These are phyloP conservation scores for Montipora sp. DNA, from an alignment of 64 coral and sea anemone genomes.

Conservation along the genomic window DNA sequence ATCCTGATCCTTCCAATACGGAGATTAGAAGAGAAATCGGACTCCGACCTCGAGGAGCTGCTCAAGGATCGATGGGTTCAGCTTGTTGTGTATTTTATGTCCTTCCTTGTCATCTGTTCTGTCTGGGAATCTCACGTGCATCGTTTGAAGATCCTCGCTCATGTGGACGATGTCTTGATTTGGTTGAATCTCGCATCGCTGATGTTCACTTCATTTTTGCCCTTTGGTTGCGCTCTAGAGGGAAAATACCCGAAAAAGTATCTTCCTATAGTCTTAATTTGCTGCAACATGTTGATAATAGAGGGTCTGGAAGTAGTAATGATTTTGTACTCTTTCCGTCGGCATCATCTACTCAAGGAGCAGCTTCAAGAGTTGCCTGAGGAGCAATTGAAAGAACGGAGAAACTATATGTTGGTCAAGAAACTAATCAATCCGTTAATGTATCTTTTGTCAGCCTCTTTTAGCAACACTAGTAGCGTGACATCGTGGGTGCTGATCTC, in stretches of 20 bases:
- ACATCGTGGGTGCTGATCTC: conserved; percentile 84
- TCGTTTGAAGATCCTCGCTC: conserved; percentile 89
- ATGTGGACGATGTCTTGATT: conserved; percentile 91
- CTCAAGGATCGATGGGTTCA: conserved; percentile 69
- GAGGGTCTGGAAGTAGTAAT: conserved; percentile 88
- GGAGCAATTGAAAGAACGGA: conserved; percentile 75
- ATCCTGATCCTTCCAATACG: conserved; percentile 96
- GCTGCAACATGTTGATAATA: conserved; percentile 82
- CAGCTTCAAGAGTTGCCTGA: conserved; percentile 79
- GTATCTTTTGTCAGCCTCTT: conserved; percentile 72
- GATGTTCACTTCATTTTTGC: conserved; percentile 93
- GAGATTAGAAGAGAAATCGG: conserved; percentile 59
- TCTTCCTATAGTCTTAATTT: conserved; percentile 78
- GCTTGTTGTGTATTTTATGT: conserved; percentile 89
- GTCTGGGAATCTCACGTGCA: conserved; percentile 96
- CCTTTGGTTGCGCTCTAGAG: conserved; percentile 79
- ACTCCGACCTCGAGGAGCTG: conserved; percentile 40
- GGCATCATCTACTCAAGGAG: conserved; percentile 68
- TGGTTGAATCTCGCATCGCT: conserved; percentile 92
- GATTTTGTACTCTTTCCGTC: conserved; percentile 83
- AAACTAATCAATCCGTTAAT: conserved; percentile 89
- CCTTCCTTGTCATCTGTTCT: conserved; percentile 89
- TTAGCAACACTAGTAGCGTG: conserved; percentile 68
- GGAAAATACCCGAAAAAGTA: conserved; percentile 76
- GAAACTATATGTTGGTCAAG: conserved; percentile 89